Evolutionary conservation across 2,888 invertebrate genomes (phyloP), one percentile per base, ranked within the genome.

Genomic region (Acrobasis suavella): DNA sequence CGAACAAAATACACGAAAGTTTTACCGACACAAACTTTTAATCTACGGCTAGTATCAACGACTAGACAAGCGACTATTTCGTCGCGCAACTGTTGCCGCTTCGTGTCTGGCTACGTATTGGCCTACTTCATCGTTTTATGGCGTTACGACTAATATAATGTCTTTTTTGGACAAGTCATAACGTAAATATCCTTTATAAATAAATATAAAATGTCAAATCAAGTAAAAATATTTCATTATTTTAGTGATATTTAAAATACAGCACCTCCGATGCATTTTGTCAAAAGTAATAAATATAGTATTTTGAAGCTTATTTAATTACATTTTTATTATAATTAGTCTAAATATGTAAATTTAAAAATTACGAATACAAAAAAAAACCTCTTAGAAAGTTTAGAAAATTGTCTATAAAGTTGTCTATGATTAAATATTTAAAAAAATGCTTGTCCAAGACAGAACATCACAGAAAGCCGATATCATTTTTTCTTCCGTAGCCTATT

Each of bases 61-160:
- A 60, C 60, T 60, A 60, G 60, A 60, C 39, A 51, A 50, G 60
- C 60, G 58, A 42, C 58, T 42, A 22, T 22, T 62, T 17, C 16
- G 32, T 14, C 22, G 46, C 14, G 8, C 39, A 16, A 51, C 32
- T 15, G 38, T 37, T 39, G 52, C 15, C 50, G 17, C 46, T 42
- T 46, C 32, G n/a, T 38, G 55, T 38, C 15, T 39, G 55, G 55
- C 55, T 39, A 56, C 54, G 12, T 42, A 42, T 58, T 49, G 39
- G 5, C 22, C 56, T 55, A 9, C 16, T 42, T 46, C n/a, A 14
- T 46, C 2, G 7, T 46, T 46, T 54, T 54, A 54, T 54, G 54
- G 37, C 54, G n/a, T 37, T 54, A n/a, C 54, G 54, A 54, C 54
- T 37, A 37, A 37, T 54, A 55, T 9, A 52, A 54, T 15, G 39